Evolutionary conservation across 2,888 invertebrate species (phyloP), one percentile per base, ranked within the genome.

Genomic region (Scaptomyza cyrtandrae): DNA sequence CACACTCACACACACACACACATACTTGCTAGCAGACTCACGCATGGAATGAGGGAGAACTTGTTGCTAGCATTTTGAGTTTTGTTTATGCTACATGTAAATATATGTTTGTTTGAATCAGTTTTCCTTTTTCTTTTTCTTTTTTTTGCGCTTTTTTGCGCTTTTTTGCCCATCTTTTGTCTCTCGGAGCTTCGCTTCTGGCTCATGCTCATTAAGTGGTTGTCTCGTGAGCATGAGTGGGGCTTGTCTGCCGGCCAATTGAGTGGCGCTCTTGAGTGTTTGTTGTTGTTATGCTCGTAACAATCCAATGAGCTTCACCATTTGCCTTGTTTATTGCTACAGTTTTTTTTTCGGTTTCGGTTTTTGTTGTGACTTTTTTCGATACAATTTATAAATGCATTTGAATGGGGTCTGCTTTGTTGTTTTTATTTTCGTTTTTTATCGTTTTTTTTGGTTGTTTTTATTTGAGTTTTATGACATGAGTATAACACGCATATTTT

Each of bases 191-290:
- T 41, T 41, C 41, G 24, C 67, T 65, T 64, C 67, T 71, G 78
- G 64, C 79, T 86, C 89, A 88, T 86, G 64, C 79, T 86, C 89
- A 88, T 86, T 85, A 86, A 88, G 89, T 85, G 89, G 64, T 75
- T 85, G 86, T 87, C 76, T 87, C 79, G 71, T 58, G 71, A 68
- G 53, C 57, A 48, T 45, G 88, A 80, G 88, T 78, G 27, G 52
- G 75, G 70, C 75, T 82, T 78, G 71, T 68, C 61, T 50, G 52
- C 55, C 68, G 67, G 62, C 69, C 74, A 71, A 86, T 78, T 80
- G 83, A 84, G 88, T 86, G 86, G 52, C 65, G 48, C 88, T 86
- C 72, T 65, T 69, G 78, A 88, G 83, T 83, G 83, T 19, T 19
- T 2, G 19, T 71, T 78, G 80, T 80, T 82, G 57, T 39, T 27